Evolutionary conservation across 2,888 invertebrate species (phyloP).

Genomic region (Colletes collaris): DNA sequence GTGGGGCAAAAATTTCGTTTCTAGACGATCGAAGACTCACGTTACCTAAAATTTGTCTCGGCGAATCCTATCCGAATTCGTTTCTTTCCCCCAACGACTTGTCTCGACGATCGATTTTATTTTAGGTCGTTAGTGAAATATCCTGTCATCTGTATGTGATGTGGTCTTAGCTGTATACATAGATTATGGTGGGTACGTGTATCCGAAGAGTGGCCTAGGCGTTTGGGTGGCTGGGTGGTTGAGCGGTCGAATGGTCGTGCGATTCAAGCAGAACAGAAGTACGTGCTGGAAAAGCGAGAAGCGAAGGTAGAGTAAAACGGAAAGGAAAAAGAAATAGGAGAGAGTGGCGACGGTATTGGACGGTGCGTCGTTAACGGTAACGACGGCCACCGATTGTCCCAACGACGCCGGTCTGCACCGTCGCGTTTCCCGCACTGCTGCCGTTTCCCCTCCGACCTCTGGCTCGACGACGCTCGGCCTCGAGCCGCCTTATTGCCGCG

Average conservation of each 20-base stretch:
- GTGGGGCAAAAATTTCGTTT: no score
- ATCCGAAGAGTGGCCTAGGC: constrained; percentile 1
- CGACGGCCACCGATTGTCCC: constrained; percentile 79
- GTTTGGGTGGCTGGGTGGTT: constrained; percentile 6
- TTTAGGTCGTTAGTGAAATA: no score
- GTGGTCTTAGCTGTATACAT: neutral
- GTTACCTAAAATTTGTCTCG: no score
- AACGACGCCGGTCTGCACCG: constrained; percentile 68
- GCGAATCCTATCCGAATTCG: no score
- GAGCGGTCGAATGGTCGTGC: constrained; percentile 11
- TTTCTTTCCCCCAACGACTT: no score
- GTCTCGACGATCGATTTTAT: no score
- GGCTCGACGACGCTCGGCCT: constrained; percentile 61
- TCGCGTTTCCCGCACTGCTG: constrained; percentile 42
- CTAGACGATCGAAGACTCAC: no score
- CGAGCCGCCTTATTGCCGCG: constrained; percentile 75
- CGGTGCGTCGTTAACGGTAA: constrained; percentile 79
- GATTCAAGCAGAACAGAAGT: constrained; percentile 16
- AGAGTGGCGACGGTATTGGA: constrained; percentile 74
- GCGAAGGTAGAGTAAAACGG: constrained; percentile 40
- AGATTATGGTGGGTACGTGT: neutral
- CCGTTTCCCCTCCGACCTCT: constrained; percentile 46
- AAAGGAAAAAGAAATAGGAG: constrained; percentile 45
- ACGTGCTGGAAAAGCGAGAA: neutral
- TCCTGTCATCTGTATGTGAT: no score